phyloP scores from a whole-genome alignment of 2,888 invertebrate species.

The Meiosimyza decipiens region DNA sequence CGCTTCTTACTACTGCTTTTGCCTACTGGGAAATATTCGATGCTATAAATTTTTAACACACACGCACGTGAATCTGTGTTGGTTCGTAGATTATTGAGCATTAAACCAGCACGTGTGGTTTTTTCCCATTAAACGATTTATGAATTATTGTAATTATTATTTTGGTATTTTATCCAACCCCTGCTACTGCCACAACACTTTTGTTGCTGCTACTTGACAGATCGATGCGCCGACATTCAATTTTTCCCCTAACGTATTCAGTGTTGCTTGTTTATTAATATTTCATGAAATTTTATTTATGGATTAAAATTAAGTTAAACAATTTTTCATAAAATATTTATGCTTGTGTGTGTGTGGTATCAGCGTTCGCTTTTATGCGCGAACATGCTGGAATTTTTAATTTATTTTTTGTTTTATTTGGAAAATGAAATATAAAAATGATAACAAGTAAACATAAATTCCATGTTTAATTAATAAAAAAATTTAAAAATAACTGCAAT shows the following conservation, averaged over 20 bases:
- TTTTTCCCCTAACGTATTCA: conserved; percentile 2
- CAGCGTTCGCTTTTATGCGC: neutral
- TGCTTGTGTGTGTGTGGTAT: neutral
- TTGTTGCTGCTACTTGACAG: neutral
- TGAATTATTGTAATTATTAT: conserved; percentile 28
- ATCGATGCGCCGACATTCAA: neutral
- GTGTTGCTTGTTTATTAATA: conserved; percentile 19
- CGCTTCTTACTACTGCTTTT: too few species aligned
- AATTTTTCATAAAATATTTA: too few species aligned
- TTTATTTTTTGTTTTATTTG: too few species aligned
- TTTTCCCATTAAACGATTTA: conserved; percentile 33
- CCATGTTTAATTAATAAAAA: too few species aligned
- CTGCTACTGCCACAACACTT: neutral
- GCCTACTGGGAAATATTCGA: too few species aligned
- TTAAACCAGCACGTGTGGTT: conserved; percentile 31
- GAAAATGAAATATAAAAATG: too few species aligned
- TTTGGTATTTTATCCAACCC: conserved; percentile 3
- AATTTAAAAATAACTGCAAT: too few species aligned
- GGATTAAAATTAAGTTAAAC: conserved; percentile 16
- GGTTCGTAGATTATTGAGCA: neutral
- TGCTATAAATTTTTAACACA: neutral
- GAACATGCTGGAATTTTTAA: too few species aligned
- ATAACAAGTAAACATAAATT: too few species aligned
- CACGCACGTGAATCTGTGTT: neutral
- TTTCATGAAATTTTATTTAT: conserved; percentile 18